Base-by-base conservation (phyloP, 1,140 invertebrate species). In the Neodiprion pinetum region DNA sequence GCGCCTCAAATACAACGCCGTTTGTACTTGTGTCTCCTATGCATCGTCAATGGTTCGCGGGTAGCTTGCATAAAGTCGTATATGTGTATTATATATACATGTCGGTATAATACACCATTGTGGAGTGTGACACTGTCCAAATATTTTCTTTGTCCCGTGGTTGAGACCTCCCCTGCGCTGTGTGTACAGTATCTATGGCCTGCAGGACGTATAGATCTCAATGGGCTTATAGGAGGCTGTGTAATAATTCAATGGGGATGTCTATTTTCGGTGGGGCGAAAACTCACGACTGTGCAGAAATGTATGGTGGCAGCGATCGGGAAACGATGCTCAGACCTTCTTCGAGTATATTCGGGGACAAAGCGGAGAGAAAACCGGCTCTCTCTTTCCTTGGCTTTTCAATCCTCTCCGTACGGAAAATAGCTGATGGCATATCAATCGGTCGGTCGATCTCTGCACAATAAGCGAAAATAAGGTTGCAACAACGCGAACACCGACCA, bases 131-230 rank as follows among this genome's bases (percentile, higher is more conserved):
- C 85, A 87, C 85, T 87, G 86, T 87, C 87, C 85, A 88, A 88
- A 88, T 84, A 88, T 87, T 87, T 88, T 88, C 86, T 88, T 88
- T 87, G 85, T 86, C 83, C 81, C 82, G 85, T 81, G 86, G 86
- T 87, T 87, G 87, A 86, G 85, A 85, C 80, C 81, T 79, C 81
- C 84, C 82, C 79, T 80, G 76, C 67, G 53, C 9, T 61, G 11
- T 71, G 72, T 78, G 80, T 75, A 78, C 53, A 61, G 53, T 61
- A 61, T 61, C 53, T 61, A 61, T 87, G 86, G 81, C 80, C 81
- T 80, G 69, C 79, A 80, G 70, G 80, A 79, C 80, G 79, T 84
- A 83, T 85, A 80, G 79, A 79, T 82, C 85, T 86, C 82, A 78
- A 81, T 78, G 77, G 80, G 53, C 53, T 61, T 61, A 61, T 61